phyloP scores from a whole-genome alignment of 2,888 invertebrate species.

The Papilio demoleus region DNA sequence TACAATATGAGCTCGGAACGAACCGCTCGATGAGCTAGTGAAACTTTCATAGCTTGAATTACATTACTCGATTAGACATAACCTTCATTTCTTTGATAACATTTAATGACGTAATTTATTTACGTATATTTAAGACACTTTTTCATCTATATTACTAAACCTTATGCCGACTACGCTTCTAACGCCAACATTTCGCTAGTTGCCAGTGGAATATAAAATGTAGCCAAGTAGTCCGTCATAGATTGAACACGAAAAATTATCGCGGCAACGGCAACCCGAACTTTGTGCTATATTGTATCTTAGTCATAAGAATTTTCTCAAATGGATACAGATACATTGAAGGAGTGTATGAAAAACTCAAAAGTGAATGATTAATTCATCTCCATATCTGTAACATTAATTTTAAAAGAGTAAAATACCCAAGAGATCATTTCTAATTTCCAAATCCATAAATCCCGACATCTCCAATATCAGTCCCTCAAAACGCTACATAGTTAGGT shows the following conservation, averaged over 20 bases:
- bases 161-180: no score
- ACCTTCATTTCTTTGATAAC: no score
- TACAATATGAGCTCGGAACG: slow-evolving; percentile 24
- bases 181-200: no score
- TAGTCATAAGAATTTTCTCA: no score
- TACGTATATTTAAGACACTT: neutral
- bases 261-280: no score
- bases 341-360: no score
- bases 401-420: slow-evolving; percentile 9
- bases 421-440: slow-evolving; percentile 17
- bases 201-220: no score
- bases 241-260: no score
- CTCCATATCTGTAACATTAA: neutral
- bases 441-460: slow-evolving; percentile 30
- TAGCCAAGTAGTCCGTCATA: no score
- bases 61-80: slow-evolving; percentile 47
- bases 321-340: no score
- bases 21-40: slow-evolving; percentile 60
- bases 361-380: no score
- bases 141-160: neutral
- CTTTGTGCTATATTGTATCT: no score
- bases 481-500: slow-evolving; percentile 29
- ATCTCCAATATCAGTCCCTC: slow-evolving; percentile 28
- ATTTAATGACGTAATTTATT: slow-evolving; percentile 29
- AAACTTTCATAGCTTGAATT: slow-evolving; percentile 69